phyloP scores from a whole-genome alignment of 2,888 invertebrate species.

The Imbricaverruca yamaguchii region DNA sequence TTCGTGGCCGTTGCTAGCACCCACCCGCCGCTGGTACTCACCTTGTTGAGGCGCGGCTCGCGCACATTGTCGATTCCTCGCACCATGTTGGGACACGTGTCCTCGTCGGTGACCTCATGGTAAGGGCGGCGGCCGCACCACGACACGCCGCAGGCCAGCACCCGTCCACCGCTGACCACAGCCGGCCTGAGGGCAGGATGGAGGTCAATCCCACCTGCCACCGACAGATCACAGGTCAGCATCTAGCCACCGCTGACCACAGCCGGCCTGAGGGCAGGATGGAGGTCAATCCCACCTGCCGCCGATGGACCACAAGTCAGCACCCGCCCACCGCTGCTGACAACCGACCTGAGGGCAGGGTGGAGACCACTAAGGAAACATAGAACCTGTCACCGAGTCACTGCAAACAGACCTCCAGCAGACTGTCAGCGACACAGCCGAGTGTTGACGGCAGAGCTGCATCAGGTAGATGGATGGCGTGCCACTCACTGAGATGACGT shows the following conservation, averaged over 20 bases:
- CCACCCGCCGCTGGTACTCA: no score
- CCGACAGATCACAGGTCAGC: neutral
- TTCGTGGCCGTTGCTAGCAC: no score
- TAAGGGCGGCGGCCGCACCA: conserved; percentile 46
- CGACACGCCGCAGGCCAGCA: neutral
- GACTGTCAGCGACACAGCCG: no score
- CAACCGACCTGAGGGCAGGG: neutral
- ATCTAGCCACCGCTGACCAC: neutral
- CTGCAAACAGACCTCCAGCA: no score
- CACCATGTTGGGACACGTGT: conserved; percentile 61
- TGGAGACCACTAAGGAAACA: no score
- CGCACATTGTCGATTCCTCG: conserved; percentile 79
- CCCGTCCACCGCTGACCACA: neutral
- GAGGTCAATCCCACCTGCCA: no score
- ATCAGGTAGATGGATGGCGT: no score
- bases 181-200: neutral
- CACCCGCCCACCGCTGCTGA: neutral
- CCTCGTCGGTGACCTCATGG: conserved; percentile 47
- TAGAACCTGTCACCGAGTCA: no score
- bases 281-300: no score
- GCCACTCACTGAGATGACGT: no score
- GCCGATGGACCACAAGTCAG: neutral
- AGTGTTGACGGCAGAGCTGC: no score
- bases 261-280: neutral
- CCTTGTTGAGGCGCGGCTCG: conserved; percentile 83